phyloP scores from a whole-genome alignment of 2,113 vertebrate genomes.

The Xenopus laevis region DNA sequence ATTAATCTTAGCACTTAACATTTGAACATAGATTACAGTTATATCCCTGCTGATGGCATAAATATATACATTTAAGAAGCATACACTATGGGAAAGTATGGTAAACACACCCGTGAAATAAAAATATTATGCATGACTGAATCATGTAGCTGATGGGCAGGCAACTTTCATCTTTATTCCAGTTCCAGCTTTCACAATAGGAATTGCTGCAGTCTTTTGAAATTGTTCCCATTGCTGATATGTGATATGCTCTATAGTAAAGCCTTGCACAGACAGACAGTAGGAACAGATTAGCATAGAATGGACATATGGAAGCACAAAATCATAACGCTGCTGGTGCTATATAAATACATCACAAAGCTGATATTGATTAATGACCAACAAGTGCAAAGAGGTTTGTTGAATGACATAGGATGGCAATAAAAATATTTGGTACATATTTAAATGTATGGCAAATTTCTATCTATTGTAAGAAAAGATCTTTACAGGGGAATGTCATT shows the following conservation, averaged over 20 bases:
- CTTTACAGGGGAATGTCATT: no score
- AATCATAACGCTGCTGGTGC: no score
- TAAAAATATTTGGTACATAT: no score
- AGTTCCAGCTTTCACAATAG: background rate
- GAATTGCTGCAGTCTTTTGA: background rate
- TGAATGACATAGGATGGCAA: no score
- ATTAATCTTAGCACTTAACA: constrained; percentile 38
- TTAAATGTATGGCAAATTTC: no score
- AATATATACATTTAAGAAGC: constrained; percentile 5
- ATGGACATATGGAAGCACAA: no score
- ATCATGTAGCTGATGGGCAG: background rate
- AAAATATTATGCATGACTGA: background rate
- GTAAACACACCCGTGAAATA: background rate
- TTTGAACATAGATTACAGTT: constrained; percentile 38
- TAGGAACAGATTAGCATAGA: background rate
- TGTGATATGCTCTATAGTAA: background rate
- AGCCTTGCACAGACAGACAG: background rate
- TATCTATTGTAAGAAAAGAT: no score
- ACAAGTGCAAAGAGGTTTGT: no score
- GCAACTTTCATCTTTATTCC: background rate
- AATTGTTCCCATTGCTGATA: background rate
- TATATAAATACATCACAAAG: no score
- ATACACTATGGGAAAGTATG: background rate
- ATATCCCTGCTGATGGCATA: constrained; percentile 10
- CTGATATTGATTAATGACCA: no score